Evolutionary conservation across 2,797 vertebrate species (phyloP), one percentile per base, ranked within the genome.

Genomic region (Macroramphosus scolopax): DNA sequence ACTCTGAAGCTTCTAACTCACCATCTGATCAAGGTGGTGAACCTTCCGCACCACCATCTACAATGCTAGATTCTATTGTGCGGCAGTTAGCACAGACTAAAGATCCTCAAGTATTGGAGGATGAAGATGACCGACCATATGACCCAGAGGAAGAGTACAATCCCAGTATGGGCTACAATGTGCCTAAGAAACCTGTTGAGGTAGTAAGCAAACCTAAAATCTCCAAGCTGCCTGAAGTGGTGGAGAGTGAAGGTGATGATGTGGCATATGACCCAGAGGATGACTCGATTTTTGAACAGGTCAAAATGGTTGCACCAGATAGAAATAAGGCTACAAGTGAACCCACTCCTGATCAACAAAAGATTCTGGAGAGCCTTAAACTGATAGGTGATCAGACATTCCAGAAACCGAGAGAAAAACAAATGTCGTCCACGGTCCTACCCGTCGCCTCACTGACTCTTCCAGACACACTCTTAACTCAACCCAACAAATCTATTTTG

Each of bases 141-240:
- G 96, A 99, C 79, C 96, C 97, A 1, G 96, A 99, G 51, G 96
- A 99, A 50, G 97, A 98, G 54, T 99, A 99, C 12, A 90, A 92
- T 32, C 94, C 95, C 0, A 89, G 92, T 68, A 87, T 81, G 61
- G 87, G 88, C 45, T 94, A 92, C 46, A 86, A 59, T 61, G 39
- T 66, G 8, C 37, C 81, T 1, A 89, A 87, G 37, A 84, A 82
- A 40, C 60, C 71, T 2, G 51, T 45, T 16, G 87, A 90, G 12
- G 57, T 63, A 2, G 67, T 85, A 6, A 85, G 68, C n/a, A 79
- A 58, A 5, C 84, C 78, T 0, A 80, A 77, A 1, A 10, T 55
- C 6, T 77, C 86, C n/a, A 89, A 85, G 35, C 72, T 68, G 5
- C 38, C 81, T 0, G 91, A 86, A 25, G 7, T 42, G 6, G 51